These are phyloP conservation scores for Scelioninae gen. 1 DNA, from an alignment of 2,888 invertebrate species.

Conservation along the genomic window DNA sequence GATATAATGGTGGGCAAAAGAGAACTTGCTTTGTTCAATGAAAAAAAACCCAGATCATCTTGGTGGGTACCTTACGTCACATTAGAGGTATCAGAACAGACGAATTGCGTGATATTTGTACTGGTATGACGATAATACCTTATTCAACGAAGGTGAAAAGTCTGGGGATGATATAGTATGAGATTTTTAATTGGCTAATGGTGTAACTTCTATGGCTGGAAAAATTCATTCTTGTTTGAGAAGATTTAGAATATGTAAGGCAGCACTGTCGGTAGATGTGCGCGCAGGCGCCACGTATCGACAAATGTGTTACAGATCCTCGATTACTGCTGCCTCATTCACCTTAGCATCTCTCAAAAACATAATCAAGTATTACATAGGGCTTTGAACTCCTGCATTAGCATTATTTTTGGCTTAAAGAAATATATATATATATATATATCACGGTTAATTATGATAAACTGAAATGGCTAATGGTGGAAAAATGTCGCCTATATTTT, in stretches of 20 bases:
- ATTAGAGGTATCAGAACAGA: not conserved
- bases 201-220: not conserved
- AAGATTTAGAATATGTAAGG: not conserved
- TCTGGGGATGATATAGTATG: not conserved
- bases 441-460: not conserved
- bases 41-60: not conserved
- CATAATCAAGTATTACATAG: not conserved
- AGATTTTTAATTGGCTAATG: not conserved
- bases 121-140: not conserved
- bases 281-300: not conserved
- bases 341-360: not conserved
- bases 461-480: not conserved
- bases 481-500: not conserved
- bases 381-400: not conserved
- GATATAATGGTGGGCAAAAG: not conserved
- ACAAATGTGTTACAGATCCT: not conserved
- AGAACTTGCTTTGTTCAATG: not conserved
- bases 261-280: not conserved
- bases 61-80: not conserved
- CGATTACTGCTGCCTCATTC: not conserved
- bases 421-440: not conserved
- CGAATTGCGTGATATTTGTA: not conserved
- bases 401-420: not conserved
- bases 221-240: not conserved
- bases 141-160: not conserved